Percentiles rank a stretch among this genome's conserved stretches.
Evolutionary conservation across 1,140 invertebrate genomes (phyloP).

Genomic region (Acromyrmex echinatior): DNA sequence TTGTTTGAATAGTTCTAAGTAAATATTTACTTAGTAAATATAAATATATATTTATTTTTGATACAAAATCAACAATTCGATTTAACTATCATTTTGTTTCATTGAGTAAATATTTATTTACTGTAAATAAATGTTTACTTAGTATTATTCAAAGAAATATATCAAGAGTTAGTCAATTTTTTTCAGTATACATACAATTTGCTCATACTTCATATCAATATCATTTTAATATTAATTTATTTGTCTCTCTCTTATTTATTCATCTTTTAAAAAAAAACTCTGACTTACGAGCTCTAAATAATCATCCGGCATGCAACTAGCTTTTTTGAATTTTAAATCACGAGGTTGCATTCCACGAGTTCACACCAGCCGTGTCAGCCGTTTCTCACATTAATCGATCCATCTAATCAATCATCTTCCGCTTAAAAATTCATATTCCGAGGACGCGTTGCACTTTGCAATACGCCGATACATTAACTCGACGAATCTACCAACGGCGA

Average conservation of each 20-base stretch:
- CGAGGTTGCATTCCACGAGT: background rate
- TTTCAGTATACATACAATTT: background rate
- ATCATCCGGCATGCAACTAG: background rate
- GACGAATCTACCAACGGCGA: constrained; percentile 54
- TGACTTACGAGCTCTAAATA: background rate
- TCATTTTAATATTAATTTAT: background rate
- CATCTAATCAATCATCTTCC: constrained; percentile 4
- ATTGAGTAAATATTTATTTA: too few species aligned
- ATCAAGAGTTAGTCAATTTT: too few species aligned
- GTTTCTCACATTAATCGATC: constrained; percentile 23
- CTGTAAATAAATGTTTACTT: too few species aligned
- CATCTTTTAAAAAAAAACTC: background rate
- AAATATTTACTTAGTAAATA: too few species aligned
- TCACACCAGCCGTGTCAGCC: background rate
- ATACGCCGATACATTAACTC: constrained; percentile 21
- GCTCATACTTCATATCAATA: background rate
- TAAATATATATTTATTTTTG: too few species aligned
- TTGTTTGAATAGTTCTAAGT: too few species aligned
- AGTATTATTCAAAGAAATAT: too few species aligned
- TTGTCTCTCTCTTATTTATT: background rate
- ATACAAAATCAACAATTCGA: too few species aligned
- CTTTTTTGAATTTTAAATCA: background rate
- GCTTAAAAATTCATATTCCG: background rate
- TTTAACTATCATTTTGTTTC: too few species aligned
- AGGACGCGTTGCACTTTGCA: constrained; percentile 14